These are phyloP conservation scores for Lutraria rhynchaena DNA, from an alignment of 1,140 invertebrate genomes.

Conservation along the genomic window DNA sequence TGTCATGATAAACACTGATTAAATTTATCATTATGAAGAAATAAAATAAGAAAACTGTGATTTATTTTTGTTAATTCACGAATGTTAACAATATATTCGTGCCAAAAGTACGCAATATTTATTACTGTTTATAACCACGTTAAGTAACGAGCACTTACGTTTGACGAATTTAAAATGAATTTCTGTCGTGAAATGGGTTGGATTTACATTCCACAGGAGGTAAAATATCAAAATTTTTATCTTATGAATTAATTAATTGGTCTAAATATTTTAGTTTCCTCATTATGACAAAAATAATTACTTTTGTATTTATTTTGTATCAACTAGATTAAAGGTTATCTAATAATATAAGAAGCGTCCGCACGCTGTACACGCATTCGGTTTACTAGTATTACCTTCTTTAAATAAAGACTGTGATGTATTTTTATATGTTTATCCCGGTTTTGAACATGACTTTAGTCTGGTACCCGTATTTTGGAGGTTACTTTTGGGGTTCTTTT, in stretches of 20 bases:
- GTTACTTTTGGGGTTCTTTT: too few species aligned
- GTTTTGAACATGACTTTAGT: too few species aligned
- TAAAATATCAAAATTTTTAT: conserved; percentile 1
- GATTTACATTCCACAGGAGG: neutral
- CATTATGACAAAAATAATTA: neutral
- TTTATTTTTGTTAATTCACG: conserved; percentile 1
- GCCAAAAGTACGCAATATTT: neutral
- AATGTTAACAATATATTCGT: conserved; percentile 8
- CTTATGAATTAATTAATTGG: neutral
- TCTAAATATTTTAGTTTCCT: neutral
- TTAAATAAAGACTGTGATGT: too few species aligned
- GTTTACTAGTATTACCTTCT: neutral
- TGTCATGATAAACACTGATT: neutral
- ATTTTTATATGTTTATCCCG: too few species aligned
- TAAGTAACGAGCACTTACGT: conserved; percentile 14
- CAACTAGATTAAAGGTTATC: too few species aligned
- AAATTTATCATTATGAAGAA: conserved; percentile 24
- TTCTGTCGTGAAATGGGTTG: conserved; percentile 23
- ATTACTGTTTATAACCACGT: neutral
- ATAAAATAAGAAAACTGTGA: neutral
- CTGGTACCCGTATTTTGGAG: too few species aligned
- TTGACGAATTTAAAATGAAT: too few species aligned
- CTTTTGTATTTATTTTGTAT: neutral
- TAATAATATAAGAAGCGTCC: neutral
- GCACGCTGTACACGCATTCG: neutral